These are phyloP conservation scores for Slavum lentiscoides DNA, from an alignment of 2,888 invertebrate species.

Conservation along the genomic window DNA sequence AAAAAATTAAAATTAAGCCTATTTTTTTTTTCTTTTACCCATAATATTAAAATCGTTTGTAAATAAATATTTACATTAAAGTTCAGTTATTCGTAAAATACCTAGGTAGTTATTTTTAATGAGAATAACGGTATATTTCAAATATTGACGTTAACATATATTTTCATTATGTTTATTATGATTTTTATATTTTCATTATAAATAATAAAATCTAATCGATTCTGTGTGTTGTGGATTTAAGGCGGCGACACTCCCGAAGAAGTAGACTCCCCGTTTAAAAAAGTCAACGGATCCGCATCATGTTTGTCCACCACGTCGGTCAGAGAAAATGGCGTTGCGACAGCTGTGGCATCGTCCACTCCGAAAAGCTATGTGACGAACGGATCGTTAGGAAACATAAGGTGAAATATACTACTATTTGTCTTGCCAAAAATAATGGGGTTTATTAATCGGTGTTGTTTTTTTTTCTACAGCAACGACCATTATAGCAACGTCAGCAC, in stretches of 20 bases:
- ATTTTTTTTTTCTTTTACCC: no score
- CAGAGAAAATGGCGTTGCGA: conserved; percentile 34
- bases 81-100: no score
- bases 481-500: conserved; percentile 27
- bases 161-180: no score
- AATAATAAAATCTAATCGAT: no score
- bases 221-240: conserved; percentile 15
- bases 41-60: no score
- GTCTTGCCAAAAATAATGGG: not conserved
- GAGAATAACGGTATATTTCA: no score
- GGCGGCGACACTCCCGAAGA: conserved; percentile 44
- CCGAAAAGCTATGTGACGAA: conserved; percentile 22
- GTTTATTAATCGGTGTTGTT: not conserved
- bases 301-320: conserved; percentile 28
- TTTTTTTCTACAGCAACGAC: conserved; percentile 18
- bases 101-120: no score
- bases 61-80: no score
- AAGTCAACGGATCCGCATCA: conserved; percentile 34
- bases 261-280: conserved; percentile 48
- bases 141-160: no score
- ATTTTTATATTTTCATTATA: no score
- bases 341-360: conserved; percentile 27
- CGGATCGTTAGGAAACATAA: conserved; percentile 50
- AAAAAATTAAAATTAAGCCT: no score
- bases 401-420: conserved; percentile 3